Evolutionary conservation across 64 coral and sea anemone species (phyloP), one percentile per base, ranked within the genome.

Genomic region (Platygyra sinensis): DNA sequence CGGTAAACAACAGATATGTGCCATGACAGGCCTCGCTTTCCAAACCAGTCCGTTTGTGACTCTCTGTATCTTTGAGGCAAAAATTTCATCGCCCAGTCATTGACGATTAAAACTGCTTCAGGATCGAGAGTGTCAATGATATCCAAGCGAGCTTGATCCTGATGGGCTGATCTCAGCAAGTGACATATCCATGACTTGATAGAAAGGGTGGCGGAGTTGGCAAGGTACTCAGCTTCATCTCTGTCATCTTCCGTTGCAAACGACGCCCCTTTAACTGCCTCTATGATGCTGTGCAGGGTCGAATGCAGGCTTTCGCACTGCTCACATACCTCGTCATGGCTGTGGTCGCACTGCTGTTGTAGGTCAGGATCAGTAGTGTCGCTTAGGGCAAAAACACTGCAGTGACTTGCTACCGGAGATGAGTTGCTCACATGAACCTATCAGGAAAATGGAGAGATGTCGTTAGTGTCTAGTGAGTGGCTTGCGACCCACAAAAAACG

Each of bases 1-100:
- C 77, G 55, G 51, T 93, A 93, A 18, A 82, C 91, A n/a, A 93
- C 85, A 28, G 85, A 93, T 30, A 93, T 93, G 46, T 93, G 91
- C 85, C 86, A 93, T 28, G 91, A 93, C 20, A 88, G 73, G 27
- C 91, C 84, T 10, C 84, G 27, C 54, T 93, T 87, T 4, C 81
- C 82, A 62, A 92, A 92, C 79, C 63, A 91, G 52, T 91, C 81
- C 9, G 65, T 69, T 38, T 92, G 90, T 77, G 90, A 92, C 74
- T 92, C 90, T 61, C 81, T 67, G 24, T 92, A 92, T 73, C 52
- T 86, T 19, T 92, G 90, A 28, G 80, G 80, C 17, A 92, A 73
- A 67, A 92, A 92, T 57, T 83, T 83, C 79, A 91, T 75, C 5
- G 64, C 79, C 79, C 89, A 85, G 52, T 92, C 90, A 86, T 55